phyloP scores from a whole-genome alignment of 2,797 vertebrate species.

The Balearica regulorum region DNA sequence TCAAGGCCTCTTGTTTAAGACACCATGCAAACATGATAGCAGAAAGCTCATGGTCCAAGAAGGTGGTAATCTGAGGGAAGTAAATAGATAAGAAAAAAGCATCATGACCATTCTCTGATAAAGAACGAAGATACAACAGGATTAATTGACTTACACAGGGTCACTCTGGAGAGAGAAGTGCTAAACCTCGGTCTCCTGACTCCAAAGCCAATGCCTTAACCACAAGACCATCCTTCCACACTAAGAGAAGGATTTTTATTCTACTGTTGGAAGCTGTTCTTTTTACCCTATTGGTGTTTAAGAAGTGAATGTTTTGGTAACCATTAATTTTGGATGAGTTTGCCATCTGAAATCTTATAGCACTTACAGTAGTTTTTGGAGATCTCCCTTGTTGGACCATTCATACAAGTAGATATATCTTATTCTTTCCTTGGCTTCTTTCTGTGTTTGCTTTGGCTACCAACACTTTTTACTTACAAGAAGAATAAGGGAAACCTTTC shows the following conservation, averaged over 20 bases:
- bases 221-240: not conserved
- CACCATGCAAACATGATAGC: not conserved
- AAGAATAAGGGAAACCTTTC: slow-evolving; percentile 17
- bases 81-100: not conserved
- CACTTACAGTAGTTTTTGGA: slow-evolving; percentile 51
- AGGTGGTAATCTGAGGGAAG: not conserved
- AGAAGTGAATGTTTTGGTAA: slow-evolving; percentile 32
- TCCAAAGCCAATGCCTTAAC: not conserved
- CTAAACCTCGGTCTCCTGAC: not conserved
- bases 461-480: not conserved
- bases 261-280: not conserved
- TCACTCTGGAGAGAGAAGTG: not conserved
- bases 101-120: not conserved
- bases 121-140: not conserved
- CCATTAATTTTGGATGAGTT: slow-evolving; percentile 3
- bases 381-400: slow-evolving; percentile 29
- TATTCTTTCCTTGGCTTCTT: slow-evolving; percentile 42
- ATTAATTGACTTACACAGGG: not conserved
- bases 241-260: not conserved
- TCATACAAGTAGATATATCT: slow-evolving; percentile 28
- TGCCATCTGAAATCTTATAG: slow-evolving; percentile 33
- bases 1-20: not conserved
- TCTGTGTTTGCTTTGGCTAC: slow-evolving; percentile 56
- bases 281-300: not conserved
- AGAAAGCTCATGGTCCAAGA: not conserved